Conservation (phyloP, 2,113 vertebrate species). For the Dasyornis broadbenti region DNA sequence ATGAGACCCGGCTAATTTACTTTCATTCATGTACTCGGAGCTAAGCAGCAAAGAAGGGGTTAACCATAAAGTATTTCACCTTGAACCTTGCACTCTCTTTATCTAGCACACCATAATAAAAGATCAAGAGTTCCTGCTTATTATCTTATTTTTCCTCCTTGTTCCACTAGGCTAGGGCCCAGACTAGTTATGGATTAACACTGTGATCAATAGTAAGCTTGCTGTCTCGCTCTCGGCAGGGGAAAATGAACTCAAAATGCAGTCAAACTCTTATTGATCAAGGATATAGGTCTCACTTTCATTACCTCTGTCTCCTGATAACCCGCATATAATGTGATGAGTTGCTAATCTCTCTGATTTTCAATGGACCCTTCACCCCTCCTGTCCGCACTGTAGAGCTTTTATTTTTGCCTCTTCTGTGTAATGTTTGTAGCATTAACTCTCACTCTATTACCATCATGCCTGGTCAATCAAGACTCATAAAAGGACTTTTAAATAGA, state of each 20-base stretch:
- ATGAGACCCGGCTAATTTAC: neutral
- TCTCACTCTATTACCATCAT: conserved; percentile 66
- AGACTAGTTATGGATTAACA: conserved; percentile 97
- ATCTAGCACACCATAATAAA: conserved; percentile 80
- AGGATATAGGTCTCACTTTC: conserved; percentile 87
- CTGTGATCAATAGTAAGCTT: conserved; percentile 93
- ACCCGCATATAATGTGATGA: conserved; percentile 96
- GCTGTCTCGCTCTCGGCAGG: conserved; percentile 85
- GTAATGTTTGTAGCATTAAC: conserved; percentile 64
- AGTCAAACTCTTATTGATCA: conserved; percentile 97
- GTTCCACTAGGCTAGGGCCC: conserved; percentile 83
- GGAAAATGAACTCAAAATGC: conserved; percentile 98
- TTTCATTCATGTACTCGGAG: conserved; percentile 23
- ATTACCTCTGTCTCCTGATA: conserved; percentile 91
- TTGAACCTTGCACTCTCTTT: conserved; percentile 75
- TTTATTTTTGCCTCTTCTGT: conserved; percentile 70
- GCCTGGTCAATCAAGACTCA: conserved; percentile 67
- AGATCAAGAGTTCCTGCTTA: conserved; percentile 87
- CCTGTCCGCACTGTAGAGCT: conserved; percentile 64
- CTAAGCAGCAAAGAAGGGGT: conserved; percentile 67
- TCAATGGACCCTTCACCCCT: conserved; percentile 85
- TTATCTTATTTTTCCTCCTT: conserved; percentile 86
- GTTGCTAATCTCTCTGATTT: conserved; percentile 94
- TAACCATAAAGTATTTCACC: conserved; percentile 72
- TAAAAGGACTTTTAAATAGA: conserved; percentile 53